Evolutionary conservation across 2,113 vertebrate species (phyloP).

Genomic region (Zosterops hypoxanthus): DNA sequence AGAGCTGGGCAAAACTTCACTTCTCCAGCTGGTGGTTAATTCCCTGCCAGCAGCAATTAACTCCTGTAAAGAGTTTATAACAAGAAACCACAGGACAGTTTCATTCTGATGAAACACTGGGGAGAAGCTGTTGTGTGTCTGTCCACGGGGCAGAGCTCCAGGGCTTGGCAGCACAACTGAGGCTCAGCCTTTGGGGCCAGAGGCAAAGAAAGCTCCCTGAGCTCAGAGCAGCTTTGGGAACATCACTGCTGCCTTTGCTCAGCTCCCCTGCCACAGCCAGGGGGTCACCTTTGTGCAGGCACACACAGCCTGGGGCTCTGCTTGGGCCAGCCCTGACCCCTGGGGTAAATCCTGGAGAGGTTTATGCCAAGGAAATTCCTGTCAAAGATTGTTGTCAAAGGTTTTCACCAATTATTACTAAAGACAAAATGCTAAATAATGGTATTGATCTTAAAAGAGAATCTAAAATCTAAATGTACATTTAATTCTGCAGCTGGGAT

Average conservation of each 20-base stretch:
- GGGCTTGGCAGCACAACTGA: constrained; percentile 49
- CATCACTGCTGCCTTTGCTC: background rate
- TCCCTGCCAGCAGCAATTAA: constrained; percentile 52
- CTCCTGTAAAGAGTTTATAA: constrained; percentile 59
- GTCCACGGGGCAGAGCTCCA: constrained; percentile 15
- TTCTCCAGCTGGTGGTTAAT: constrained; percentile 40
- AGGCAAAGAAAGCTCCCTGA: background rate
- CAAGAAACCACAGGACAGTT: constrained; percentile 58
- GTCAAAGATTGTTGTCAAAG: background rate
- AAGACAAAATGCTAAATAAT: background rate
- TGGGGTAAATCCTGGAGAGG: background rate
- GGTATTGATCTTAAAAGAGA: background rate
- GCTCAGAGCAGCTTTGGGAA: background rate
- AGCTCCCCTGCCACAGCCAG: background rate
- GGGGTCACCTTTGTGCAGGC: background rate
- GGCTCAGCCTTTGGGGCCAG: background rate
- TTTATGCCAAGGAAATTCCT: background rate
- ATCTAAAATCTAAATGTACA: background rate
- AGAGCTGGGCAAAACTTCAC: constrained; percentile 5
- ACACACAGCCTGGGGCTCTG: background rate
- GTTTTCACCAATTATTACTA: background rate
- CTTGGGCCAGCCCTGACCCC: background rate
- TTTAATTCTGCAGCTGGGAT: background rate
- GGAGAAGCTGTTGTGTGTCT: background rate
- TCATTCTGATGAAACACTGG: constrained; percentile 42